phyloP scores from a whole-genome alignment of 1,140 invertebrate genomes.

The Metopolophium dirhodum region DNA sequence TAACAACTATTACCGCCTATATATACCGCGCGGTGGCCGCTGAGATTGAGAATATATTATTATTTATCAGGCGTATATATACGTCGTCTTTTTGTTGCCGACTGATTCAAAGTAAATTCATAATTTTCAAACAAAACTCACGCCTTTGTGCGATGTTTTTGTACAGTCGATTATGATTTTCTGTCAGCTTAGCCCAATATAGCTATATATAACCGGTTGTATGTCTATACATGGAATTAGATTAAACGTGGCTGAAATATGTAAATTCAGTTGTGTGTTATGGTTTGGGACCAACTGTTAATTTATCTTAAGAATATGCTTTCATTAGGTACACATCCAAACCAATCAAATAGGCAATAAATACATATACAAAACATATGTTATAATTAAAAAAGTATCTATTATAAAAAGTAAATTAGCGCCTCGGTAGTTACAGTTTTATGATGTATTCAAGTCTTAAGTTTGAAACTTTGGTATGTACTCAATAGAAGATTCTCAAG shows the following conservation, averaged over 20 bases:
- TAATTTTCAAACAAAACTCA: neutral
- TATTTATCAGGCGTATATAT: neutral
- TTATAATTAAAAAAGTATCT: too few relatives aligned
- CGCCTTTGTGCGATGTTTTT: neutral
- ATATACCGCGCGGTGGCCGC: neutral
- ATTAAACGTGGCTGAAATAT: neutral
- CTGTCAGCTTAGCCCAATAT: neutral
- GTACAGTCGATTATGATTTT: neutral
- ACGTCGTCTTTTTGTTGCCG: neutral
- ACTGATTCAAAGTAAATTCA: neutral
- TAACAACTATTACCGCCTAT: constrained; percentile 5
- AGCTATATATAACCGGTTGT: neutral
- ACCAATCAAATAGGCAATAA: too few relatives aligned
- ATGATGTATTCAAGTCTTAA: neutral
- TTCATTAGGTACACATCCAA: too few relatives aligned
- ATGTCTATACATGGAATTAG: neutral
- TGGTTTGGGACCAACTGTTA: neutral
- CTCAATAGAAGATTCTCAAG: neutral
- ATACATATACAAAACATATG: too few relatives aligned
- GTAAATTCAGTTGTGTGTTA: neutral
- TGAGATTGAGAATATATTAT: constrained; percentile 2
- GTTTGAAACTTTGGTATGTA: neutral
- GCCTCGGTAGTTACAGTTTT: neutral
- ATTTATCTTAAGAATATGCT: neutral
- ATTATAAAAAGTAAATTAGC: too few relatives aligned